Conservation (phyloP, 2,888 invertebrate species). For the Gymnosoma rotundatum region DNA sequence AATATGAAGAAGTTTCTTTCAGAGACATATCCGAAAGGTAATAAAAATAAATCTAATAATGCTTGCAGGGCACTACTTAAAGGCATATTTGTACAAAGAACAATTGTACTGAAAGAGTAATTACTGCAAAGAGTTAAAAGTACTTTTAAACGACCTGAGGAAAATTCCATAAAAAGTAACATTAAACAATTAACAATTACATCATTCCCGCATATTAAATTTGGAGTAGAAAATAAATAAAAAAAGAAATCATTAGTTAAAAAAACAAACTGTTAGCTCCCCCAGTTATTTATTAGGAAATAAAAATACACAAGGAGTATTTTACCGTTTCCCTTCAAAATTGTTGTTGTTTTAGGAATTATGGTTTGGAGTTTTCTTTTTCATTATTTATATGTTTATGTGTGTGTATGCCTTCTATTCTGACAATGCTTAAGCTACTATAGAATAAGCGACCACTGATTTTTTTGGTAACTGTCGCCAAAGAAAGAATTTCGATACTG, state of each 20-base stretch:
- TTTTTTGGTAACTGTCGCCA: constrained; percentile 52
- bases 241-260: constrained; percentile 1
- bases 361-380: constrained; percentile 6
- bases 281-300: constrained; percentile 55
- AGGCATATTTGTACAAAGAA: neutral
- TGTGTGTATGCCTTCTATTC: constrained; percentile 9
- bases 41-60: too few relatives aligned
- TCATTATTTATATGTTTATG: constrained; percentile 34
- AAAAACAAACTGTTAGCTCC: constrained; percentile 14
- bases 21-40: too few relatives aligned
- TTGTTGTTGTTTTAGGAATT: constrained; percentile 32
- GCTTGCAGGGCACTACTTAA: too few relatives aligned
- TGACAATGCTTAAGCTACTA: constrained; percentile 15
- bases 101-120: neutral
- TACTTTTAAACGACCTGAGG: neutral
- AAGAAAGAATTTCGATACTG: constrained; percentile 14
- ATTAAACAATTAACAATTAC: constrained; percentile 21
- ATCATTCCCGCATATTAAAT: constrained; percentile 5
- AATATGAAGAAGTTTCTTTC: too few relatives aligned
- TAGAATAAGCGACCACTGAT: constrained; percentile 20
- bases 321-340: constrained; percentile 38
- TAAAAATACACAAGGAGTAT: constrained; percentile 49
- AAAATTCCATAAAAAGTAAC: neutral
- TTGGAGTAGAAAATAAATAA: neutral
- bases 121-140: neutral